Evolutionary conservation across 2,797 vertebrate species (phyloP), one percentile per base, ranked within the genome.

Genomic region (Protosalanx chinensis): DNA sequence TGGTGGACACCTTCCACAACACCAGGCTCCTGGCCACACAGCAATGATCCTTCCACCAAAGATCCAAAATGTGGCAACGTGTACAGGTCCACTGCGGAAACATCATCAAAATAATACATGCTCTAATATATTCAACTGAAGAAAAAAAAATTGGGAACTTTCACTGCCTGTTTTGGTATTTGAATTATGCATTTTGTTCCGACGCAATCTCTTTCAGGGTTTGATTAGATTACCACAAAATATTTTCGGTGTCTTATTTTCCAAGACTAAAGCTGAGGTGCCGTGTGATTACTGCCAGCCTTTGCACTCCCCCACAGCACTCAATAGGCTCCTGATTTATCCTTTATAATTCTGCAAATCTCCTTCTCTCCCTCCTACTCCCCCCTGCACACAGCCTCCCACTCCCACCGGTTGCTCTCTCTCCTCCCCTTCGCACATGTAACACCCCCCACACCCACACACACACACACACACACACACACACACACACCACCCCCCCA

Each of bases 271-370:
- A 46, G 41, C 41, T 13, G 41, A 46, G 41, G 41, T 29, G 2
- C 12, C n/a, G 3, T 20, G 12, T 29, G 20, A n/a, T 68, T 53
- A 62, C 35, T 64, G 20, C 10, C 66, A 77, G 41, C 41, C 6
- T 13, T 32, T 82, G 76, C 64, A 51, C 67, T 71, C 74, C 53
- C 78, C 80, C 74, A 59, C 76, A 61, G n/a, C 68, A 69, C 69
- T 76, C 73, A 70, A 56, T 29, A 23, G 62, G 20, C 35, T 70
- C 70, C 68, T 77, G 65, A 76, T n/a, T 1, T 75, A 72, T 60
- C 81, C 56, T 75, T 81, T 75, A 59, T 84, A 86, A 84, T 6
- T 85, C 85, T 79, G 64, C 76, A 81, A 89, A 86, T 88, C 88
- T 76, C 81, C 84, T 81, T 75, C 74, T 79, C 67, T 63, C 61